Base-by-base conservation (phyloP, 2,113 vertebrate species). In the Willisornis vidua region DNA sequence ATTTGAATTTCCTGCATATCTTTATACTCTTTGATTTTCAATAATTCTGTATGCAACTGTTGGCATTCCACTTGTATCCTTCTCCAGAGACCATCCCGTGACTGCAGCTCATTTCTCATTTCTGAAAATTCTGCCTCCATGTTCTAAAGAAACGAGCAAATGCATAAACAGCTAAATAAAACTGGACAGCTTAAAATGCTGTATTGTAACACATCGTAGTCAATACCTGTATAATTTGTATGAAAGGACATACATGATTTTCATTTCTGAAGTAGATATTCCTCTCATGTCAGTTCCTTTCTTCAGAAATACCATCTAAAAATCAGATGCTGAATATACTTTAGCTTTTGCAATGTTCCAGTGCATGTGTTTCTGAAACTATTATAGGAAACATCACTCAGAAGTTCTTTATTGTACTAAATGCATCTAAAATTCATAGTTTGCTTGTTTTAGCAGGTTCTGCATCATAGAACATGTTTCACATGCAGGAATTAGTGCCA, bases 61-160 rank as follows among this genome's bases (percentile, higher is more conserved):
- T 97, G 86, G 66, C 96, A 97, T 90, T 98, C 97, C 93, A 96
- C 80, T 45, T 98, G 97, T 72, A 96, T 92, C 49, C 95, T 97
- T 89, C 95, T 96, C 95, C 98, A 94, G 71, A 98, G 96, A 83
- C 97, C 84, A 48, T 98, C 96, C 22, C 90, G 95, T 76, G 97
- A 97, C 54, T 98, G 97, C n/a, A 98, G 91, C 89, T 98, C 98
- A 83, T 78, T 97, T 93, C 93, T 98, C 45, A 98, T 97, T 73
- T 98, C 97, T 62, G 88, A 96, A 87, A 98, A 80, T 15, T 96
- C 95, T 81, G 92, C 97, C 90, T 98, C 98, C 93, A 98, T 97
- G 48, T 90, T 97, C 98, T 98, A 89, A 90, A 96, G 59, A 87
- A 96, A 97, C 43, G 93, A 84, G 85, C 4, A 77, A 74, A 90